Evolutionary conservation across 2,113 vertebrate genomes (phyloP).

Genomic region (Podiceps cristatus): DNA sequence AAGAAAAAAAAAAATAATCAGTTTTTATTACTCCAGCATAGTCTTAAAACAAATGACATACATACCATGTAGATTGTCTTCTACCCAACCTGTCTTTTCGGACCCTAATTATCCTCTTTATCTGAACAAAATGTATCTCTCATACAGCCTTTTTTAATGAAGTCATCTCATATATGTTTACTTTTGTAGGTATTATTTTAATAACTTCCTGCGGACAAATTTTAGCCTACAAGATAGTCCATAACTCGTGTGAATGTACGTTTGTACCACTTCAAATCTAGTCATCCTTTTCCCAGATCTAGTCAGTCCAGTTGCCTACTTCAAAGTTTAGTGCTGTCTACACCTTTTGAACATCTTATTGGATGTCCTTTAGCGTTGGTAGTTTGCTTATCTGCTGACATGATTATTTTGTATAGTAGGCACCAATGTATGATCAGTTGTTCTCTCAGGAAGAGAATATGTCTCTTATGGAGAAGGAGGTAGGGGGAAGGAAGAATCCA

Average conservation of each 20-base stretch:
- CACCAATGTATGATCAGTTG: background rate
- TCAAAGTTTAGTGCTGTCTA: background rate
- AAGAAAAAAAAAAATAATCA: background rate
- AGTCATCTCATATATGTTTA: background rate
- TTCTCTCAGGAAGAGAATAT: background rate
- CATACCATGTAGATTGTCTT: background rate
- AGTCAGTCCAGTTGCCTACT: background rate
- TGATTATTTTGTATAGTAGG: background rate
- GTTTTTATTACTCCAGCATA: background rate
- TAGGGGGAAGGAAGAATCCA: background rate
- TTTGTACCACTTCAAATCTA: background rate
- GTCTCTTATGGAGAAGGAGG: too few species aligned
- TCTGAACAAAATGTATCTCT: background rate
- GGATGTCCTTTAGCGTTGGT: background rate
- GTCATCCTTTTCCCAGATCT: background rate
- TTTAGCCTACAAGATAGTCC: background rate
- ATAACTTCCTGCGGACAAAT: background rate
- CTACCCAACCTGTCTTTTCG: background rate
- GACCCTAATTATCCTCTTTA: background rate
- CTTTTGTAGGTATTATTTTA: background rate
- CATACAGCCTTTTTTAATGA: background rate
- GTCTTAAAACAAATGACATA: background rate
- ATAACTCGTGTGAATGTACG: background rate
- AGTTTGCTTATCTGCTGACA: background rate
- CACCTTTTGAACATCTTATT: background rate